Evolutionary conservation across 30 jellyfish, hydroid and myxozoan species (phyloP), one percentile per base, ranked within the genome.

Genomic region (Morbakka virulenta): DNA sequence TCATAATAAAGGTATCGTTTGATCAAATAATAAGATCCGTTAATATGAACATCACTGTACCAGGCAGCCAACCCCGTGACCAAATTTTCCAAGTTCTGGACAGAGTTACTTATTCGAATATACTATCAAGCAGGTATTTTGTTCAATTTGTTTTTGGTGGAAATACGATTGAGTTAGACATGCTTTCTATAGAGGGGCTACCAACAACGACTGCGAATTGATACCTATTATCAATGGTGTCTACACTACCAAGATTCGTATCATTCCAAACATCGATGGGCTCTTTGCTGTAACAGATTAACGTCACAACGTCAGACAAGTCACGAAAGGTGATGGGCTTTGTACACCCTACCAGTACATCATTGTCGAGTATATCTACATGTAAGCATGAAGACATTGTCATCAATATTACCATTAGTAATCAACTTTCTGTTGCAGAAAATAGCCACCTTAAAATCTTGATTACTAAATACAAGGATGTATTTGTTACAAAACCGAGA

Each of bases 41-140:
- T n/a, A n/a, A n/a, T n/a, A n/a, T n/a, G n/a, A n/a, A n/a, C n/a
- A n/a, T 36, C 77, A 22, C 84, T 3, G 12, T 48, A 4, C 52
- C 84, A 2, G 84, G 84, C 76, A 72, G 84, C 53, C 76, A 48
- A 34, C 84, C 84, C 35, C 84, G 61, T n/a, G 35, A 47, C 22
- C 84, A 72, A 3, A 64, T 28, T 24, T 72, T 72, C 76, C 84
- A 48, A 52, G 84, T 72, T 22, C 84, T 72, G 13, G 84, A 72
- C 57, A 20, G 73, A 1, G 52, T 72, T 12, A 72, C 76, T 1
- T 72, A 72, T 72, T 36, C 84, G 27, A 72, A 72, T 23, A 22
- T 72, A 36, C 30, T 48, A 51, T 13, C 52, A 1, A 73, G 84
- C 26, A 72, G 84, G 52, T 72, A 72, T 51, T 72, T 72, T 51